Base-by-base conservation (phyloP, 92 coral and sea anemone species). In the Zoanthus gigantus region DNA sequence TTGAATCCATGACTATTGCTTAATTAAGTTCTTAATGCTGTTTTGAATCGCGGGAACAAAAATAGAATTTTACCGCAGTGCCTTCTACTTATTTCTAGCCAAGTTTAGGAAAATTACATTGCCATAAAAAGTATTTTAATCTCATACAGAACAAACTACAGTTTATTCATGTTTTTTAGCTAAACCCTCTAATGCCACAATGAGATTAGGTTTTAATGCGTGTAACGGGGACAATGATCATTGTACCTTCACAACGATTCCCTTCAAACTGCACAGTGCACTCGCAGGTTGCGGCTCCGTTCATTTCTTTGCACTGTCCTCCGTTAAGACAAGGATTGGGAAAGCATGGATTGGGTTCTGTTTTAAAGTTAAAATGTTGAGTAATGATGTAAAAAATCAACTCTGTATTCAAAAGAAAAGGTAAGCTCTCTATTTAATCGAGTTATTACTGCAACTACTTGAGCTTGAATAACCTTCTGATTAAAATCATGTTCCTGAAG, bases 291-390 rank as follows among this genome's bases (percentile, higher is more conserved):
- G 98, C 94, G 9, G 90, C 94, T 34, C 90, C 93, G 92, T 94
- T 93, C 93, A 93, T 94, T 82, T 97, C 99, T 4, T 92, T 92
- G 73, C 99, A 97, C 15, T 95, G 93, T 30, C 99, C 99, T 12
- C 95, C 93, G 80, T 97, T 97, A 52, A 83, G 87, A 86, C 99
- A 97, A 3, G 99, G 98, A 82, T 97, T 97, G 0, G 99, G 98
- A 15, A 88, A 93, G 82, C 99, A 97, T 9, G 96, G 97, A 88
- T 97, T 96, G 80, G 92, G 60, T 79, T 89, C 99, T 97, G 66
- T 58, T 58, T 58, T 72, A 1, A 72, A 72, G 52, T 34, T 15
- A 1, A 12, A 72, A 72, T 29, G 75, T 71, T 71, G 37, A 1
- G 75, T 37, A 34, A 46, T 72, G 46, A 46, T 72, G 77, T 11